Base-by-base conservation (phyloP, 2,113 vertebrate genomes). In the Pachyramphus minor region DNA sequence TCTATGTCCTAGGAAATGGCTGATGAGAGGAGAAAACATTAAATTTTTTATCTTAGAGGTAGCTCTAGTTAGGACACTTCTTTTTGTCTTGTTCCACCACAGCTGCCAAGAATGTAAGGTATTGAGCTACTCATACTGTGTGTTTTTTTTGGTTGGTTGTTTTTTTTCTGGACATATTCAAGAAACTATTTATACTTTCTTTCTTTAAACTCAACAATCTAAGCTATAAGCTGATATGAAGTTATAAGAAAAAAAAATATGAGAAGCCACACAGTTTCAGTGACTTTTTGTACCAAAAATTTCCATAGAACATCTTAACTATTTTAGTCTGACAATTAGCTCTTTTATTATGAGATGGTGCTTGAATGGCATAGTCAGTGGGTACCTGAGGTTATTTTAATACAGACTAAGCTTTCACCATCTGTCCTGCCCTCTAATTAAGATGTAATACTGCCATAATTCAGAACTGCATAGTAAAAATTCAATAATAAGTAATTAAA, bases 341-440 rank as follows among this genome's bases (percentile, higher is more conserved):
- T 80, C 30, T 72, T 15, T 74, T 63, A 73, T 24, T 31, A 68
- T 41, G 16, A 87, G 86, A 81, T 80, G 5, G 41, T 87, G 9
- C 22, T 64, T 68, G 56, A 85, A 81, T 44, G 78, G 30, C 24
- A n/a, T 27, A 76, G 44, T 71, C 62, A 41, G 28, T 76, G 21
- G 27, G 35, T 75, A 93, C 45, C 68, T 91, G 60, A 85, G 30
- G 24, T 87, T 87, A 78, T 84, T 92, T 89, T 89, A 89, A 86
- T 58, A 60, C 8, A 79, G 21, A 47, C 21, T 58, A 74, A 84
- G 42, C 31, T 77, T 94, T 89, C 8, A 13, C 75, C 89, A 94
- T 94, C 89, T 97, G 84, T 93, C 58, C 52, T 93, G 76, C 12
- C 35, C 39, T 90, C 49, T 83, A 73, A 88, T 88, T 93, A 93